Percentiles rank a stretch among this genome's conserved stretches.
Evolutionary conservation across 2,888 invertebrate genomes (phyloP).

Genomic region (Meghimatium bilineatum): DNA sequence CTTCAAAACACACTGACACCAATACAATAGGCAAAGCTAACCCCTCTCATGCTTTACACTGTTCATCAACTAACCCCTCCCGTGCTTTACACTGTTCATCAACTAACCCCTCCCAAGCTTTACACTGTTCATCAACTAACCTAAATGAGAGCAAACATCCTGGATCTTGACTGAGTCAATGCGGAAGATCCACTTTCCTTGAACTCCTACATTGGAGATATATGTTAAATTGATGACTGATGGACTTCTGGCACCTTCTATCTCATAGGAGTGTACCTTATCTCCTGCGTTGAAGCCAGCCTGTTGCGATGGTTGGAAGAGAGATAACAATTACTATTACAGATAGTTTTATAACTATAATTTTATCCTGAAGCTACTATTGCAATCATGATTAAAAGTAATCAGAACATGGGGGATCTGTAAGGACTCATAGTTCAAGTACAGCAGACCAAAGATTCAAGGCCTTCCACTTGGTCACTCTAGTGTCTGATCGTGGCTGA

Average conservation of each 20-base stretch:
- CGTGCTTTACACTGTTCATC: background rate
- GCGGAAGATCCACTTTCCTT: slow-evolving; percentile 67
- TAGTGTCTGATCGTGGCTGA: too few relatives aligned
- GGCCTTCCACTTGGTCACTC: too few relatives aligned
- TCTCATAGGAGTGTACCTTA: slow-evolving; percentile 56
- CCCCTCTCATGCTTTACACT: too few relatives aligned
- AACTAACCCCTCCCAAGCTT: background rate
- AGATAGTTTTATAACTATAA: too few relatives aligned
- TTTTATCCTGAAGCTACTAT: too few relatives aligned
- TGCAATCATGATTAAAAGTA: too few relatives aligned
- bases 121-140: slow-evolving; percentile 46
- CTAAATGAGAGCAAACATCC: slow-evolving; percentile 56
- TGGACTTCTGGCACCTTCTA: slow-evolving; percentile 61
- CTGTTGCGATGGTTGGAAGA: slow-evolving; percentile 50
- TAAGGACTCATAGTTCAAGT: too few relatives aligned
- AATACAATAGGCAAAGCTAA: too few relatives aligned
- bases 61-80: background rate
- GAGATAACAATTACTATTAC: too few relatives aligned
- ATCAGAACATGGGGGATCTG: too few relatives aligned
- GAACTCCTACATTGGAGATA: slow-evolving; percentile 62
- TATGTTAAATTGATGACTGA: slow-evolving; percentile 61
- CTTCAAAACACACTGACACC: too few relatives aligned
- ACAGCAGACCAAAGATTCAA: too few relatives aligned
- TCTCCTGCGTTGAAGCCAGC: slow-evolving; percentile 70
- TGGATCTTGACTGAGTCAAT: slow-evolving; percentile 60